Conservation (phyloP, 2,888 invertebrate genomes). For the Caenorhabditis sp. region DNA sequence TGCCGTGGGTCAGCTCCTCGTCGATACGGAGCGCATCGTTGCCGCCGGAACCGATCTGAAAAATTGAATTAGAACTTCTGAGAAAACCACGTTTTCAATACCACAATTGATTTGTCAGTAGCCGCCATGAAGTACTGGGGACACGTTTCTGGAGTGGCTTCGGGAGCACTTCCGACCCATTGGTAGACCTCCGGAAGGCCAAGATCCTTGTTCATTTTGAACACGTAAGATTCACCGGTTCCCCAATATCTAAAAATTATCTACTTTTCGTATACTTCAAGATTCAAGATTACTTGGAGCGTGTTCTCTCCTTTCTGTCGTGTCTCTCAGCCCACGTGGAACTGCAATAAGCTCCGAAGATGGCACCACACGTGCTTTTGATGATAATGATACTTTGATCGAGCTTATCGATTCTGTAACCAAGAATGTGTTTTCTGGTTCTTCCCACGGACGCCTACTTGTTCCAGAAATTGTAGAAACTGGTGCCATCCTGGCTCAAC, state of each 20-base stretch:
- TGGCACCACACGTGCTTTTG: slow-evolving; percentile 66
- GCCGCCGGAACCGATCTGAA: slow-evolving; percentile 76
- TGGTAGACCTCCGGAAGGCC: slow-evolving; percentile 72
- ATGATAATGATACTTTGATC: slow-evolving; percentile 76
- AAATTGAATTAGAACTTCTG: not conserved
- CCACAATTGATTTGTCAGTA: slow-evolving; percentile 72
- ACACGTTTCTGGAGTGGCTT: slow-evolving; percentile 63
- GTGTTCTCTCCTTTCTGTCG: slow-evolving; percentile 72
- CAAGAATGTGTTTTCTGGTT: not conserved
- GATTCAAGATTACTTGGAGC: slow-evolving; percentile 61
- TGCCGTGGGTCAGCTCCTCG: slow-evolving; percentile 75
- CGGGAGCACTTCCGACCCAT: slow-evolving; percentile 72
- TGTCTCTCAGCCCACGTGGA: slow-evolving; percentile 75
- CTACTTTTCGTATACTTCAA: not conserved
- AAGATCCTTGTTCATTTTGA: slow-evolving; percentile 64
- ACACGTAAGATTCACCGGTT: slow-evolving; percentile 77
- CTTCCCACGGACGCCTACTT: slow-evolving; percentile 61
- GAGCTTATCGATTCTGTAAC: slow-evolving; percentile 70
- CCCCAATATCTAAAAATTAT: slow-evolving; percentile 65
- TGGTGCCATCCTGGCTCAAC: slow-evolving; percentile 76
- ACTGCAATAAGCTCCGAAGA: slow-evolving; percentile 77
- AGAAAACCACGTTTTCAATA: slow-evolving; percentile 37
- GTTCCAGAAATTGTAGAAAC: slow-evolving; percentile 76
- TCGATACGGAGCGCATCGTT: slow-evolving; percentile 78
- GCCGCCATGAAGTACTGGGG: slow-evolving; percentile 78